Evolutionary conservation across 2,113 vertebrate species (phyloP).

Genomic region (Motacilla tschutschensis): DNA sequence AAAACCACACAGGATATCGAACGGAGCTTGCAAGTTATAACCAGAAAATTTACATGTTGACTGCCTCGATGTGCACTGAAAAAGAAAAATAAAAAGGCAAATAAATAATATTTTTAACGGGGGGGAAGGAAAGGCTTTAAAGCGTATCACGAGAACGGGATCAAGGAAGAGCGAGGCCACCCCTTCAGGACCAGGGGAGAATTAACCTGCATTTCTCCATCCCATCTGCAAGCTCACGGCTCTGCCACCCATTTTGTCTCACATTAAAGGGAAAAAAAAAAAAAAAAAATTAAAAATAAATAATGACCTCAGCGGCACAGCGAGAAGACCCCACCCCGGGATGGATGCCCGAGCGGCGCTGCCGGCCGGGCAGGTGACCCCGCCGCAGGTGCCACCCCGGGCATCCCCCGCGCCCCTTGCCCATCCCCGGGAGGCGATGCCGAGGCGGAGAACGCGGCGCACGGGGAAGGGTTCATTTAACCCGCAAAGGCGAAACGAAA

Average conservation of each 20-base stretch:
- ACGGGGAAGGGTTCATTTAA: background rate
- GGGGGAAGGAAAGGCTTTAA: background rate
- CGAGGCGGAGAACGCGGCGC: background rate
- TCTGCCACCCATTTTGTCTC: constrained; percentile 53
- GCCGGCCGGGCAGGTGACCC: background rate
- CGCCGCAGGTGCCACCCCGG: constrained; percentile 3
- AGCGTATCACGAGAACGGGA: constrained; percentile 24
- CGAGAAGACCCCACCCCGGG: too few species aligned
- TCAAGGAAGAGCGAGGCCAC: constrained; percentile 20
- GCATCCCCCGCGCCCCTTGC: background rate
- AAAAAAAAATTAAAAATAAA: background rate
- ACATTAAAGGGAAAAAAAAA: background rate
- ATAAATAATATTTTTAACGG: background rate
- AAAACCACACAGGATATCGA: background rate
- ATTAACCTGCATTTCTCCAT: constrained; percentile 43
- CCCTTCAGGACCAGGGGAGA: constrained; percentile 22
- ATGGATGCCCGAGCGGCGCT: background rate
- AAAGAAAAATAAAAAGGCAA: background rate
- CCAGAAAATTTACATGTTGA: background rate
- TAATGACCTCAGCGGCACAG: accelerated
- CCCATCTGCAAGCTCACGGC: background rate
- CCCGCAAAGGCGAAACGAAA: background rate
- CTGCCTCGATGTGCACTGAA: background rate
- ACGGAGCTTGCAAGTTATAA: background rate
- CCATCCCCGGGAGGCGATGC: background rate